phyloP scores from a whole-genome alignment of 2,113 vertebrate genomes.

The Cygnus buccinator region DNA sequence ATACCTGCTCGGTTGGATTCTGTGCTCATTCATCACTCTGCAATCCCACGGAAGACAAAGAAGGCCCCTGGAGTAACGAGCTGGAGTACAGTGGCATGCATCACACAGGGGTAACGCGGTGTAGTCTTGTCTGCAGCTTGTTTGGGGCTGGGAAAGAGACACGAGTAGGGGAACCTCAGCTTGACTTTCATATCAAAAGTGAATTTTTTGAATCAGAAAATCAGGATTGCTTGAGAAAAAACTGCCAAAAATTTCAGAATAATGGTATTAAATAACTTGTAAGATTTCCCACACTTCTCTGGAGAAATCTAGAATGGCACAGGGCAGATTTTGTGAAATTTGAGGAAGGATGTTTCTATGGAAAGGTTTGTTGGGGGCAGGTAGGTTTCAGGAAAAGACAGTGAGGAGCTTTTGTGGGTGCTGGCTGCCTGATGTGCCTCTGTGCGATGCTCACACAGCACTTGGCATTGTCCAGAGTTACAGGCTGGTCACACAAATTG shows the following conservation, averaged over 20 bases:
- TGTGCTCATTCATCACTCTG: constrained; percentile 44
- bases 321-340: neutral
- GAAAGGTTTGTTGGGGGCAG: neutral
- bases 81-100: neutral
- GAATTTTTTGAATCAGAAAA: neutral
- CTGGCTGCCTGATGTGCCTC: neutral
- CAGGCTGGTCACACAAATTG: neutral
- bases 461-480: neutral
- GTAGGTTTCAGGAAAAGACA: neutral
- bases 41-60: neutral
- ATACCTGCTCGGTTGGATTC: constrained; percentile 13
- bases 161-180: neutral
- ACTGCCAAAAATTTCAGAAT: neutral
- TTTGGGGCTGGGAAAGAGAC: neutral
- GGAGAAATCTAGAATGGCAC: neutral
- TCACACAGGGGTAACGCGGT: accelerated
- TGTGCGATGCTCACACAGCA: accelerated
- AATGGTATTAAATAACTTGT: neutral
- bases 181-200: neutral
- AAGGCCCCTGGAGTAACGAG: accelerated
- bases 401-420: neutral
- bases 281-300: neutral
- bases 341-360: neutral
- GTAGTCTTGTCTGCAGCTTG: neutral
- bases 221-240: accelerated